Conservation (phyloP, 2,113 vertebrate species). For the Cyanoramphus novaezelandiae region DNA sequence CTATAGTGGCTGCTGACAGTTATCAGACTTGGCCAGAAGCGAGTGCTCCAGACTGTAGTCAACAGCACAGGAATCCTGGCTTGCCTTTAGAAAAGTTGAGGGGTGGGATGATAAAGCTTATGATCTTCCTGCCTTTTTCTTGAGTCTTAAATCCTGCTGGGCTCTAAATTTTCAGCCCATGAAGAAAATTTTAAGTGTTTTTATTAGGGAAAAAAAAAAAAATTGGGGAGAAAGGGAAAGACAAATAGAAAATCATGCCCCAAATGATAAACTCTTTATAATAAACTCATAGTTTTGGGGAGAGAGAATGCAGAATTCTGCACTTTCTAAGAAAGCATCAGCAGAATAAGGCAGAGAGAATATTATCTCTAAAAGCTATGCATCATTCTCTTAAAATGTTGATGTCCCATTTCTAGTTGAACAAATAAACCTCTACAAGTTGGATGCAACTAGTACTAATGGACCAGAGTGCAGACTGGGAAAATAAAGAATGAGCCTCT, state of each 20-base stretch:
- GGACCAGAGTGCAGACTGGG: slow-evolving; percentile 52
- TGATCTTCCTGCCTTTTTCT: background rate
- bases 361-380: slow-evolving; percentile 70
- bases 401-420: slow-evolving; percentile 71
- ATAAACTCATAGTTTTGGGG: slow-evolving; percentile 53
- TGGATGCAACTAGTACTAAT: slow-evolving; percentile 68
- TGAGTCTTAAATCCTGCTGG: background rate
- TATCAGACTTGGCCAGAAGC: background rate
- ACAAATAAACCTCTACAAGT: slow-evolving; percentile 70
- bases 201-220: background rate
- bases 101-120: fast-evolving
- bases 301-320: slow-evolving; percentile 20
- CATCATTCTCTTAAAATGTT: slow-evolving; percentile 76
- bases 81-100: background rate
- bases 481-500: slow-evolving; percentile 51
- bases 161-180: background rate
- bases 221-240: background rate
- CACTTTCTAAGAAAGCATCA: slow-evolving; percentile 35
- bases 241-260: background rate
- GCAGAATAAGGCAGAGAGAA: slow-evolving; percentile 57
- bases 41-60: background rate
- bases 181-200: background rate
- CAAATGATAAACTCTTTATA: slow-evolving; percentile 52
- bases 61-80: background rate
- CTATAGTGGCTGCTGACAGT: background rate